phyloP scores from a whole-genome alignment of 2,888 invertebrate species.

The Bombylius major region DNA sequence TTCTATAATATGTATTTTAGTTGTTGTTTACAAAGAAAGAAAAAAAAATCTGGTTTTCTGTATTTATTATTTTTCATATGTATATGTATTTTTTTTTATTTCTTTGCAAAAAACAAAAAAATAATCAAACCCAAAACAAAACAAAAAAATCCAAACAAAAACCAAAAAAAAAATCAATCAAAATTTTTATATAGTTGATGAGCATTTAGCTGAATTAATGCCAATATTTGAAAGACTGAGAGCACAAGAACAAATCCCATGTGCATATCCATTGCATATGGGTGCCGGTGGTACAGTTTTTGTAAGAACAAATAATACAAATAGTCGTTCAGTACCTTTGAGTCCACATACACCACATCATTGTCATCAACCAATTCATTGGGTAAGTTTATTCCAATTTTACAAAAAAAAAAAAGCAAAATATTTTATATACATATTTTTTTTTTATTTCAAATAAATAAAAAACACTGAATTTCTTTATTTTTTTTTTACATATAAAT shows the following conservation, averaged over 20 bases:
- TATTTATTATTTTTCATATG: too few species aligned
- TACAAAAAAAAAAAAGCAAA: slow-evolving; percentile 3
- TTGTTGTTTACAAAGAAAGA: too few species aligned
- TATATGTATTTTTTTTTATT: not conserved
- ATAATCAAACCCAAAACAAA: not conserved
- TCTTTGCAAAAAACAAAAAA: not conserved
- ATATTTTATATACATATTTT: not conserved
- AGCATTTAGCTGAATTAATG: slow-evolving; percentile 90
- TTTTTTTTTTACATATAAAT: too few species aligned
- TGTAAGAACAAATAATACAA: slow-evolving; percentile 47
- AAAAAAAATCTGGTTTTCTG: too few species aligned
- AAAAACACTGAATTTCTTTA: not conserved
- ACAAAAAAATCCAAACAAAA: not conserved
- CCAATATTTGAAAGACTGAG: slow-evolving; percentile 90
- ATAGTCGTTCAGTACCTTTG: slow-evolving; percentile 49
- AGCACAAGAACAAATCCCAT: slow-evolving; percentile 80
- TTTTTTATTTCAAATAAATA: not conserved
- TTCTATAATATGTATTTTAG: too few species aligned
- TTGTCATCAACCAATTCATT: slow-evolving; percentile 54
- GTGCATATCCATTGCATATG: slow-evolving; percentile 83
- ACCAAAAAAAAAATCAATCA: too few species aligned
- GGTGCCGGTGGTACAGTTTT: slow-evolving; percentile 52
- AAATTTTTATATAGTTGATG: slow-evolving; percentile 53
- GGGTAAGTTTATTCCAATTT: slow-evolving; percentile 34
- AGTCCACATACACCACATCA: slow-evolving; percentile 50